Evolutionary conservation across 2,888 invertebrate species (phyloP).

Genomic region (Aleiodes testaceus): DNA sequence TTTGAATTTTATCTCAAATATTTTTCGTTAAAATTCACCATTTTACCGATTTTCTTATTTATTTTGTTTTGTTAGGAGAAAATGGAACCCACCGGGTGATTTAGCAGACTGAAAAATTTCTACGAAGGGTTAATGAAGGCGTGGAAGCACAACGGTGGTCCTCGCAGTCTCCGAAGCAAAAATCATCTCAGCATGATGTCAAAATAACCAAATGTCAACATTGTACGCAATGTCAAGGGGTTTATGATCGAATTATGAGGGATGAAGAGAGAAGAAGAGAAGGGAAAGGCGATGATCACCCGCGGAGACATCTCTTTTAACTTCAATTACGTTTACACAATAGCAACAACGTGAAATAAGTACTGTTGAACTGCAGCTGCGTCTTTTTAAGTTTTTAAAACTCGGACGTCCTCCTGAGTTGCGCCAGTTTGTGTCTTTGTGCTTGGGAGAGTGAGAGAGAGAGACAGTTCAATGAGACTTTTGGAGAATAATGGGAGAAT

Average conservation of each 20-base stretch:
- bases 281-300: constrained; percentile 55
- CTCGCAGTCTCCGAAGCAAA: constrained; percentile 17
- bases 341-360: constrained; percentile 55
- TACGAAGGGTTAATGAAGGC: constrained; percentile 40
- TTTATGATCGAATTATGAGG: constrained; percentile 72
- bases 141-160: constrained; percentile 41
- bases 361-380: constrained; percentile 62
- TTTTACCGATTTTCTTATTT: neutral
- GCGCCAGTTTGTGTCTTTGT: constrained; percentile 25
- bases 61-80: constrained; percentile 6
- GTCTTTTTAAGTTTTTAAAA: constrained; percentile 43
- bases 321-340: constrained; percentile 63
- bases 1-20: too few relatives aligned
- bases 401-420: constrained; percentile 26
- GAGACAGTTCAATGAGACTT: constrained; percentile 3
- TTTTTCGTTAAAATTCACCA: too few relatives aligned
- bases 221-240: constrained; percentile 68
- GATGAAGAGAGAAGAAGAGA: too few relatives aligned
- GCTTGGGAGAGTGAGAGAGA: neutral
- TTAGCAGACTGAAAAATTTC: constrained; percentile 7
- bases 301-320: constrained; percentile 60
- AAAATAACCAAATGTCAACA: constrained; percentile 72
- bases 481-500: constrained; percentile 27
- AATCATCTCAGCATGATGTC: constrained; percentile 68
- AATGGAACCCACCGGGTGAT: neutral